phyloP scores from a whole-genome alignment of 1,140 invertebrate genomes.

The Platyscapa corneri region DNA sequence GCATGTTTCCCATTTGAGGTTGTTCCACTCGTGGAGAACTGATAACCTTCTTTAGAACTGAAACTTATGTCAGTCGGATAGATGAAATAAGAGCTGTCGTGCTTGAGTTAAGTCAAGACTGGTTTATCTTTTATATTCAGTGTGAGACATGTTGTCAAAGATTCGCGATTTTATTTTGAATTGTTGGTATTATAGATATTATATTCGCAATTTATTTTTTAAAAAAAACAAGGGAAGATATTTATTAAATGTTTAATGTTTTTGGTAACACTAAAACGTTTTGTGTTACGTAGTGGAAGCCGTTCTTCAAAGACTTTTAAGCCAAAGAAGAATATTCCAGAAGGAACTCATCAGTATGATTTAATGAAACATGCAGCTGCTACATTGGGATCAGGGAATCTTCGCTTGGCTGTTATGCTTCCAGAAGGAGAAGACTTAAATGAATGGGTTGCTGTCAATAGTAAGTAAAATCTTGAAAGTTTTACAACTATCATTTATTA shows the following conservation, averaged over 20 bases:
- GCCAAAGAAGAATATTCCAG: constrained; percentile 99
- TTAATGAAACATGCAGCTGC: constrained; percentile 99
- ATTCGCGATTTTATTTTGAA: constrained; percentile 41
- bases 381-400: constrained; percentile 97
- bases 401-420: constrained; percentile 95
- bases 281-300: constrained; percentile 79
- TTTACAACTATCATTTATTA: neutral
- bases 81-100: constrained; percentile 45
- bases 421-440: constrained; percentile 99
- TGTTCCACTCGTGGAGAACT: constrained; percentile 40
- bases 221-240: constrained; percentile 48
- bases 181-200: constrained; percentile 42
- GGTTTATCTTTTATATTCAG: neutral
- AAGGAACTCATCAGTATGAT: constrained; percentile 99
- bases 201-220: constrained; percentile 44
- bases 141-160: constrained; percentile 50
- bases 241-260: constrained; percentile 47
- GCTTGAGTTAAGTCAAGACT: constrained; percentile 27
- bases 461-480: constrained; percentile 78
- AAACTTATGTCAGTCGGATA: constrained; percentile 46
- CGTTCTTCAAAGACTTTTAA: constrained; percentile 98
- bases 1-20: constrained; percentile 28
- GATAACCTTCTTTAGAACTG: constrained; percentile 50
- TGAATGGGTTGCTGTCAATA: constrained; percentile 99
- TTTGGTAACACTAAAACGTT: constrained; percentile 48